A percentile compares a stretch with the other conserved stretches of the same genome.
These are phyloP conservation scores for Schizopygopsis pylzovi DNA, from an alignment of 2,797 vertebrate genomes.

Conservation along the genomic window DNA sequence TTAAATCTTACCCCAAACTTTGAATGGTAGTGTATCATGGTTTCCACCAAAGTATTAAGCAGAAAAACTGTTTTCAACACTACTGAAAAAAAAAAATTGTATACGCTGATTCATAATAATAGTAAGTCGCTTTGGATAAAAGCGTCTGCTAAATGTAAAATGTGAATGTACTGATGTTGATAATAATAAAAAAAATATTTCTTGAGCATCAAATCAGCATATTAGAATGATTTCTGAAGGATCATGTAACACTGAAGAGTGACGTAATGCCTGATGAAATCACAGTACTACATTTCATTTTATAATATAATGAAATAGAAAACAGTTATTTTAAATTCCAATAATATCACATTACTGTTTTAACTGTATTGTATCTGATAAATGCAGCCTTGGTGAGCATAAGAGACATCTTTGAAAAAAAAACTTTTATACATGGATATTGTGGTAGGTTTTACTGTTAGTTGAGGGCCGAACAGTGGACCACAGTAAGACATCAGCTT, in stretches of 20 bases:
- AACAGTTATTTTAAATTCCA: background rate
- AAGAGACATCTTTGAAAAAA: background rate
- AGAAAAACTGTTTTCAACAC: background rate
- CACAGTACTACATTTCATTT: background rate
- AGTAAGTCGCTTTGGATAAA: too few species aligned
- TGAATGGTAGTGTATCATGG: background rate
- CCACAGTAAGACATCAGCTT: conserved; percentile 4
- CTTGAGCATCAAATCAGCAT: background rate
- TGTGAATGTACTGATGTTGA: background rate
- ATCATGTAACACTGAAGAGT: background rate
- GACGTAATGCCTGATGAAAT: background rate
- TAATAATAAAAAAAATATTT: background rate
- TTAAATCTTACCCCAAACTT: background rate
- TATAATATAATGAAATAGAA: background rate
- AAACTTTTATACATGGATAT: background rate
- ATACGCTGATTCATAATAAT: too few species aligned
- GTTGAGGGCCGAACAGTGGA: background rate
- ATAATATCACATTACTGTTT: background rate
- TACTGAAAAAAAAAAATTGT: background rate
- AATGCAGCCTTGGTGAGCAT: background rate
- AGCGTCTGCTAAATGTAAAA: too few species aligned
- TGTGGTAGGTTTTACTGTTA: background rate
- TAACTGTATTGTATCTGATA: background rate
- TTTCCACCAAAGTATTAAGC: background rate
- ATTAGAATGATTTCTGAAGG: background rate